phyloP scores from a whole-genome alignment of 2,797 vertebrate species.

The Apogon hyalosoma region DNA sequence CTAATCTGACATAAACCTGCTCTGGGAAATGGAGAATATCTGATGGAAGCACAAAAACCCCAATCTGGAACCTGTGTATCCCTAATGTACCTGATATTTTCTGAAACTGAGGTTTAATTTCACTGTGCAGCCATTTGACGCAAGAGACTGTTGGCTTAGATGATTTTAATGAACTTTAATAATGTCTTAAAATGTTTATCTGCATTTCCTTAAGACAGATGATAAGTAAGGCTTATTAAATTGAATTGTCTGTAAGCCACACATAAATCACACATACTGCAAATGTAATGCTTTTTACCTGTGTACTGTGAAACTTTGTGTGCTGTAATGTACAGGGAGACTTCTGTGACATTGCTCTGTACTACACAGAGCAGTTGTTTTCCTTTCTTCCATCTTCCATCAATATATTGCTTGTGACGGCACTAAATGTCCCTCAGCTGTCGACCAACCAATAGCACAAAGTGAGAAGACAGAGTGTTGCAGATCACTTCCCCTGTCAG shows the following conservation, averaged over 20 bases:
- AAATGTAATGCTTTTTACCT: constrained; percentile 15
- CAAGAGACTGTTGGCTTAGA: background rate
- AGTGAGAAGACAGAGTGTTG: too few relatives aligned
- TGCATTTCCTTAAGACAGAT: constrained; percentile 4
- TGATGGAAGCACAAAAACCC: constrained; percentile 23
- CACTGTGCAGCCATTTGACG: constrained; percentile 1
- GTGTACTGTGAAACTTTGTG: too few relatives aligned
- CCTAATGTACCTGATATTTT: constrained; percentile 13
- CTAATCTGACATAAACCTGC: constrained; percentile 42
- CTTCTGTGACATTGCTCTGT: background rate
- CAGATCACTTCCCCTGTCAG: too few relatives aligned
- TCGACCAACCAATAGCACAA: background rate
- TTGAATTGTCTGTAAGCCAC: constrained; percentile 1
- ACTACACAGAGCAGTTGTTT: constrained; percentile 6
- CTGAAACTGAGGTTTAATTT: constrained; percentile 1
- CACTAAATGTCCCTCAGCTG: constrained; percentile 6
- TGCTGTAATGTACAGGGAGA: too few relatives aligned
- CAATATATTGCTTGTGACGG: constrained; percentile 12
- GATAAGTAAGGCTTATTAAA: background rate
- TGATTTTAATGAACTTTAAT: constrained; percentile 23
- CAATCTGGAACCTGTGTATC: constrained; percentile 14
- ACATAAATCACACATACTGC: constrained; percentile 8
- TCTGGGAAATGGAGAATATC: constrained; percentile 32
- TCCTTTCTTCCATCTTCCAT: constrained; percentile 5
- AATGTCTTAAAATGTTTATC: constrained; percentile 12